Evolutionary conservation across 1,140 invertebrate genomes (phyloP), one percentile per base, ranked within the genome.

Genomic region (Cryptotermes secundus): DNA sequence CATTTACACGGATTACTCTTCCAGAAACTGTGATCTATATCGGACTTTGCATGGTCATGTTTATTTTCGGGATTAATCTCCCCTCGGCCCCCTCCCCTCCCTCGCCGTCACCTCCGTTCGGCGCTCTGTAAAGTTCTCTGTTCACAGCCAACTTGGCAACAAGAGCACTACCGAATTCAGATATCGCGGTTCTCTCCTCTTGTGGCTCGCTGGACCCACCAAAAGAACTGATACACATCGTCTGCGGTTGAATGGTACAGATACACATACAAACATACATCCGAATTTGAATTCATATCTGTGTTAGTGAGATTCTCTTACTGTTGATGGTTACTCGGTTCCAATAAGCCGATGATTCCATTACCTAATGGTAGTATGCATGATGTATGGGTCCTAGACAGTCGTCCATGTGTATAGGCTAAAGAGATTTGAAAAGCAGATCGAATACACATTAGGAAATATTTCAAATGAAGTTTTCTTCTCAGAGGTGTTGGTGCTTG

Each of bases 1-100:
- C 59, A 72, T 72, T 72, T 72, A 72, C 59, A 72, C 26, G 26
- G 59, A 72, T 72, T 72, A 72, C 26, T 31, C 59, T 72, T 72
- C 59, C 16, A 31, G 59, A 72, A 72, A 72, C 59, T 72, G n/a
- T 26, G 59, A 72, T 72, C 59, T 31, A 6, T 72, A 72, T 72
- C 59, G 31, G 7, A 72, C 59, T 72, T 72, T 72, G n/a, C 59
- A 72, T 72, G 59, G n/a, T 16, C 59, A 72, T 72, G 59, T 72
- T 72, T 72, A 72, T 72, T 72, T 72, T 72, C 14, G 59, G 59
- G 59, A 72, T 72, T n/a, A 72, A 31, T 26, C n/a, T 31, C 59
- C 59, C 26, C 59, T 31, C 31, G 31, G 19, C 14, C 1, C n/a
- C n/a, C 59, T 14, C 59, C 26, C 59, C 59, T 14, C 53, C 53